Percentiles rank a stretch among this genome's conserved stretches.
These are phyloP conservation scores for Phenganax subtilis DNA, from an alignment of 92 coral and sea anemone species.

Conservation along the genomic window DNA sequence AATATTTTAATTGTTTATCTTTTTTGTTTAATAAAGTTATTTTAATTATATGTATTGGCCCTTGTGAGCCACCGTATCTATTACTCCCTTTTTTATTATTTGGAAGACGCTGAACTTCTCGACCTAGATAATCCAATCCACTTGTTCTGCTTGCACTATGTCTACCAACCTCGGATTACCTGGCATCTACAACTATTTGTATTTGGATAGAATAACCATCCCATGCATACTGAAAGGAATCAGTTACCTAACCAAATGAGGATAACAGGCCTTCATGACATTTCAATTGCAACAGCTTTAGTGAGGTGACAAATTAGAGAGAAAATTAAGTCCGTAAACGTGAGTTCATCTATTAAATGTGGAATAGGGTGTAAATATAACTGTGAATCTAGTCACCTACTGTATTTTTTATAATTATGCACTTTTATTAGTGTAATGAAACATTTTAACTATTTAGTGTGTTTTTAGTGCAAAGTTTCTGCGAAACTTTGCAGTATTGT, in stretches of 20 bases:
- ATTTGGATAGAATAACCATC: constrained; percentile 49
- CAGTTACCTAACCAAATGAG: constrained; percentile 56
- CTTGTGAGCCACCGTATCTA: constrained; percentile 12
- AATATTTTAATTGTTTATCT: too few species aligned
- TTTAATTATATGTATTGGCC: too few species aligned
- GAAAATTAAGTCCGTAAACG: not conserved
- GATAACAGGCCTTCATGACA: constrained; percentile 35
- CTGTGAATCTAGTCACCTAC: too few species aligned
- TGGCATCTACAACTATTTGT: constrained; percentile 44
- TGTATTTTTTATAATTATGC: too few species aligned
- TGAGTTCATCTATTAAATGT: not conserved
- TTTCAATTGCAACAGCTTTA: not conserved
- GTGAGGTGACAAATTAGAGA: not conserved
- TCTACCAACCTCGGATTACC: constrained; percentile 55
- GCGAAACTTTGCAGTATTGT: too few species aligned
- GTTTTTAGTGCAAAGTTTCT: too few species aligned
- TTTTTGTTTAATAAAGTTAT: too few species aligned
- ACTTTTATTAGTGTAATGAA: too few species aligned
- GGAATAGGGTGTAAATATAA: too few species aligned
- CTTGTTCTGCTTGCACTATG: constrained; percentile 58
- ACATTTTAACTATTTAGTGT: too few species aligned
- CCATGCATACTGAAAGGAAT: constrained; percentile 47
- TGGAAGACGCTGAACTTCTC: constrained; percentile 53
- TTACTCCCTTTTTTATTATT: constrained; percentile 49
- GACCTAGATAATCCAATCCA: constrained; percentile 47